Evolutionary conservation across 2,113 vertebrate species (phyloP).

Genomic region (Phalacrocorax carbo): DNA sequence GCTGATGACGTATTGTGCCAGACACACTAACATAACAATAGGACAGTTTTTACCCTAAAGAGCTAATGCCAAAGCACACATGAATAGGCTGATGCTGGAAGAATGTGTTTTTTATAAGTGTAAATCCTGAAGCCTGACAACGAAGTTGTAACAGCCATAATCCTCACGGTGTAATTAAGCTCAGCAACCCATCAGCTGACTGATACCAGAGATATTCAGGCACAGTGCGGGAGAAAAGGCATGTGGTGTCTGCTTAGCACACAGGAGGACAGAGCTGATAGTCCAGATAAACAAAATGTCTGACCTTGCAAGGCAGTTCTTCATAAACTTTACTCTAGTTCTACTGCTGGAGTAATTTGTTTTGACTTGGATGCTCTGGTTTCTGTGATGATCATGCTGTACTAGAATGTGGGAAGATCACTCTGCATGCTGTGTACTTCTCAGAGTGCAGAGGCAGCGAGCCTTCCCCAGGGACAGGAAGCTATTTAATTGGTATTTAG

Average conservation of each 20-base stretch:
- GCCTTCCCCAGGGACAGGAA: neutral
- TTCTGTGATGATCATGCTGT: neutral
- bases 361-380: neutral
- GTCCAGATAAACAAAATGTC: neutral
- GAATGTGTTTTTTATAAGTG: neutral
- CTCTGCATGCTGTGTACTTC: neutral
- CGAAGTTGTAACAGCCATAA: neutral
- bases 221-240: neutral
- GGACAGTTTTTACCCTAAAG: neutral
- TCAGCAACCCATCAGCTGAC: neutral
- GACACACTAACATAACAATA: neutral
- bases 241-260: neutral
- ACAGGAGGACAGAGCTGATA: neutral
- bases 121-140: neutral
- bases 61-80: neutral
- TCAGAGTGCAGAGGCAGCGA: neutral
- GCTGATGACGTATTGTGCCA: neutral
- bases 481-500: neutral
- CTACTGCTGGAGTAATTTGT: neutral
- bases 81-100: neutral
- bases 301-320: neutral
- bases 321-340: neutral
- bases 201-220: neutral
- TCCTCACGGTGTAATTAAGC: neutral
- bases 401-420: neutral